Conservation (phyloP, 2,113 vertebrate species). For the Motacilla alba region DNA sequence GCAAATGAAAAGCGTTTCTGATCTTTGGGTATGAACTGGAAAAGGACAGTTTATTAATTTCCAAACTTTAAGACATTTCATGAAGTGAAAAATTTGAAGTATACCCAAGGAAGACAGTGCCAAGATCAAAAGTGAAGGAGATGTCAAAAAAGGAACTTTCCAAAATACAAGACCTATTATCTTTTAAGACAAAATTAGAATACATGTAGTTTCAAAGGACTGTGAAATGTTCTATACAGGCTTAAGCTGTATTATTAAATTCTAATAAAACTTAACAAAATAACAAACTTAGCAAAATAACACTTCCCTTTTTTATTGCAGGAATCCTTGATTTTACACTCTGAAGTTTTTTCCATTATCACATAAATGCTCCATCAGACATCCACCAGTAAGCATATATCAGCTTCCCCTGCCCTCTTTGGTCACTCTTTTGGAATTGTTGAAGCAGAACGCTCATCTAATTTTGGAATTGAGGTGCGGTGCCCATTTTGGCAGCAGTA, state of each 20-base stretch:
- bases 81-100: neutral
- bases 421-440: neutral
- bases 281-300: neutral
- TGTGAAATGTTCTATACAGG: neutral
- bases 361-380: neutral
- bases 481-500: neutral
- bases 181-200: neutral
- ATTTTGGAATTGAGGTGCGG: neutral
- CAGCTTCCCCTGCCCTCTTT: accelerated
- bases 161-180: neutral
- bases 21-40: neutral
- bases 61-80: neutral
- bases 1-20: neutral
- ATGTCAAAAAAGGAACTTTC: neutral
- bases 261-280: no score
- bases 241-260: neutral
- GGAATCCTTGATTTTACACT: neutral
- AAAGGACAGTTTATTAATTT: neutral
- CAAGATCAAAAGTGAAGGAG: neutral
- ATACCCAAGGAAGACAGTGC: neutral
- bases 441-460: neutral
- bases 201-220: neutral
- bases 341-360: neutral
- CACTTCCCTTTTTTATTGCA: neutral
- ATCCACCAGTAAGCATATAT: neutral